phyloP scores from a whole-genome alignment of 2,797 vertebrate species.

The Pangasius macronema region DNA sequence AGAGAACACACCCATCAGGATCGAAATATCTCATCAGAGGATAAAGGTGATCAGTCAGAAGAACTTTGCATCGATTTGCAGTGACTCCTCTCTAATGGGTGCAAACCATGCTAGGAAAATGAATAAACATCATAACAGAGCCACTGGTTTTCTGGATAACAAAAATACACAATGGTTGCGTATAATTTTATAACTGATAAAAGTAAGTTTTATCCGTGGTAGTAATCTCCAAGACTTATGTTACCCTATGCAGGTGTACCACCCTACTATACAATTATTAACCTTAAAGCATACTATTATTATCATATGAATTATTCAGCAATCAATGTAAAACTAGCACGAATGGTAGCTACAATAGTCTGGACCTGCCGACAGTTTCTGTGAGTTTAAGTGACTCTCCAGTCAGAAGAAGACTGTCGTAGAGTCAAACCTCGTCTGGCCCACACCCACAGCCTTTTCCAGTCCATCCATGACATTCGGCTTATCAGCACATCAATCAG shows the following conservation, averaged over 20 bases:
- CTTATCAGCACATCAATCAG: conserved; percentile 54
- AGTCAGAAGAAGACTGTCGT: conserved; percentile 26
- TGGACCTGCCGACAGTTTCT: neutral
- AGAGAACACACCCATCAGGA: too few species aligned
- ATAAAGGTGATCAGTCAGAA: neutral
- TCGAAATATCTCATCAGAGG: neutral
- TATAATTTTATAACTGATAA: neutral
- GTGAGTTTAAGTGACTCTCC: conserved; percentile 27
- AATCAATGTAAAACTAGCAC: neutral
- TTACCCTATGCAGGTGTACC: neutral
- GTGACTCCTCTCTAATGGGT: too few species aligned
- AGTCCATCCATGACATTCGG: conserved; percentile 41
- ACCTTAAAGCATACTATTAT: neutral
- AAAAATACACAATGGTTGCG: too few species aligned
- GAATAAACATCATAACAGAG: neutral
- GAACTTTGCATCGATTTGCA: neutral
- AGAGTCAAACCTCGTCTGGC: conserved; percentile 19
- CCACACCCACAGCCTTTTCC: conserved; percentile 25
- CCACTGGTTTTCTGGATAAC: neutral
- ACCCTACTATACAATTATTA: neutral
- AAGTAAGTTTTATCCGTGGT: neutral
- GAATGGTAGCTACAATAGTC: neutral
- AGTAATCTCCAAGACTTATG: neutral
- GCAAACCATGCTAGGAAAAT: neutral
- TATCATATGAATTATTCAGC: neutral